phyloP scores from a whole-genome alignment of 1,140 invertebrate species.

The Hyles euphorbiae region DNA sequence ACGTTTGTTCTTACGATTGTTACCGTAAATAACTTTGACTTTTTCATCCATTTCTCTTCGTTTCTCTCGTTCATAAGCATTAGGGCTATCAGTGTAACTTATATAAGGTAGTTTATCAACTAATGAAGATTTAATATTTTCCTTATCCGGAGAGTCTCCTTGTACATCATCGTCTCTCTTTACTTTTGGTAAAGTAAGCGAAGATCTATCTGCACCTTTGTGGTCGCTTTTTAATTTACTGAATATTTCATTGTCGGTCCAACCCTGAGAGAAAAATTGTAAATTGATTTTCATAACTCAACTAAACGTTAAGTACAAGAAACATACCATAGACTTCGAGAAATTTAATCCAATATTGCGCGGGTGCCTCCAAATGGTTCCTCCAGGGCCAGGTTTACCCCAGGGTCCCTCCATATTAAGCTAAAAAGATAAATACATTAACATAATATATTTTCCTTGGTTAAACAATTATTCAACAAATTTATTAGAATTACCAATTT shows the following conservation, averaged over 20 bases:
- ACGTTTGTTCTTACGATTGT: constrained; percentile 30
- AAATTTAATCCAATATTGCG: constrained; percentile 79
- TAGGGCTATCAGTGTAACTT: constrained; percentile 23
- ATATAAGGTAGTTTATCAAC: constrained; percentile 57
- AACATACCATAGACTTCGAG: constrained; percentile 80
- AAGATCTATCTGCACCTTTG: constrained; percentile 49
- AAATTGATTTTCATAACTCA: constrained; percentile 3
- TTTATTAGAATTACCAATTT: constrained; percentile 53
- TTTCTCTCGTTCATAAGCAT: constrained; percentile 20
- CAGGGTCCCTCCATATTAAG: constrained; percentile 73
- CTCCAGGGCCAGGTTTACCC: constrained; percentile 80
- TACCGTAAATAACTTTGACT: constrained; percentile 14
- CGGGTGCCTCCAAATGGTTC: constrained; percentile 79
- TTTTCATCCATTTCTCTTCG: constrained; percentile 16
- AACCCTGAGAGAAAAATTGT: constrained; percentile 45
- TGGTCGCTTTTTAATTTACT: constrained; percentile 52
- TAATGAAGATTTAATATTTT: constrained; percentile 37
- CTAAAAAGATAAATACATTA: constrained; percentile 37
- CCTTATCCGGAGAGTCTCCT: constrained; percentile 31
- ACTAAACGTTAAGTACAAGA: neutral
- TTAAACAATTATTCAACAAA: too few relatives aligned
- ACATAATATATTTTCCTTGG: too few relatives aligned
- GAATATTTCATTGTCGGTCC: constrained; percentile 67
- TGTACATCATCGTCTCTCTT: constrained; percentile 57
- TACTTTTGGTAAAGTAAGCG: constrained; percentile 67